Percentiles rank a stretch among this genome's conserved stretches.
Evolutionary conservation across 2,888 invertebrate species (phyloP).

Genomic region (Ceramica pisi): DNA sequence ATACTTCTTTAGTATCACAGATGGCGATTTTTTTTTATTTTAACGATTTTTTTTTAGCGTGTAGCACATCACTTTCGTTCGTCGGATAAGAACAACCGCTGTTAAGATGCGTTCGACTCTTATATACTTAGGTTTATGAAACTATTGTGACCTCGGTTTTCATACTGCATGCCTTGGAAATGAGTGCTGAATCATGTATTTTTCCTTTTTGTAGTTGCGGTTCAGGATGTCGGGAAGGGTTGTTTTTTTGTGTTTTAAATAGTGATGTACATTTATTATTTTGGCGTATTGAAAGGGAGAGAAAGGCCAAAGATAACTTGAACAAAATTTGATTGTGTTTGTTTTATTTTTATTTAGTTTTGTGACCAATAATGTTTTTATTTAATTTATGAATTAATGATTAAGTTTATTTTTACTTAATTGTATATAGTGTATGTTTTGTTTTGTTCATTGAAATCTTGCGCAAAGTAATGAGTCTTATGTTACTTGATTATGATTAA

Average conservation of each 20-base stretch:
- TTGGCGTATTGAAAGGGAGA: no score
- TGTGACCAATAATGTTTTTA: no score
- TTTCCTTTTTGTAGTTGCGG: conserved; percentile 31
- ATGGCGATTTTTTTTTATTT: conserved; percentile 46
- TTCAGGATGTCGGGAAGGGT: neutral
- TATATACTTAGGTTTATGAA: conserved; percentile 73
- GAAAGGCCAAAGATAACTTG: no score
- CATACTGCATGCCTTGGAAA: conserved; percentile 45
- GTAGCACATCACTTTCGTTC: conserved; percentile 64
- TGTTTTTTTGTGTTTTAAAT: no score
- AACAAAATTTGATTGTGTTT: no score
- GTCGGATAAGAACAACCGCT: conserved; percentile 67
- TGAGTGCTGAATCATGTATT: conserved; percentile 56
- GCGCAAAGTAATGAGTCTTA: no score
- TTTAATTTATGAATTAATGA: no score
- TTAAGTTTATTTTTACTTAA: no score
- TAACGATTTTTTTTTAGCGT: conserved; percentile 33
- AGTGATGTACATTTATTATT: no score
- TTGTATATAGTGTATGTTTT: no score
- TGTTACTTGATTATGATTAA: neutral
- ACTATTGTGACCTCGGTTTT: conserved; percentile 64
- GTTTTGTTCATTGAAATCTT: no score
- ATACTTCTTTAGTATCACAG: conserved; percentile 52
- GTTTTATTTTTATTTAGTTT: no score
- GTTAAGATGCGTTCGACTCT: conserved; percentile 55